Percentiles rank a stretch among this genome's conserved stretches.
Evolutionary conservation across 1,140 invertebrate genomes (phyloP).

Genomic region (Battus philenor): DNA sequence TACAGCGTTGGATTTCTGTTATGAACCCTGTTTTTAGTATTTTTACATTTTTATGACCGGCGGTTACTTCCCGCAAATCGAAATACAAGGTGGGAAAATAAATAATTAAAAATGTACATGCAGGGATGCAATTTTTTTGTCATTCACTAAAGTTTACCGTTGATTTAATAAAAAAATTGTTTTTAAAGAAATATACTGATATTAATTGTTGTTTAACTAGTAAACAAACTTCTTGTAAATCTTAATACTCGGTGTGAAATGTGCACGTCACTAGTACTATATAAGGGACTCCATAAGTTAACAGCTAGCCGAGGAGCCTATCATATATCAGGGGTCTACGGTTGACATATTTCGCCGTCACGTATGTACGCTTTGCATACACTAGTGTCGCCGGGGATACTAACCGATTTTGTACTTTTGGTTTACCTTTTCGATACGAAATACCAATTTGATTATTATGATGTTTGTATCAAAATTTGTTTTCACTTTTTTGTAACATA

Average conservation of each 20-base stretch:
- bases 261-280: conserved; percentile 25
- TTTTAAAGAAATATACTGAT: background rate
- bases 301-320: conserved; percentile 49
- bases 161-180: background rate
- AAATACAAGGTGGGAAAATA: too few relatives aligned
- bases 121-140: background rate
- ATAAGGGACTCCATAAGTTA: conserved; percentile 61
- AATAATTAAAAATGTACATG: background rate
- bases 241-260: background rate
- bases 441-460: too few relatives aligned
- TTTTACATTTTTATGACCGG: too few relatives aligned
- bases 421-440: too few relatives aligned
- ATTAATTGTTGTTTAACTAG: background rate
- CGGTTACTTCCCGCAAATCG: too few relatives aligned
- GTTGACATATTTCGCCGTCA: conserved; percentile 55
- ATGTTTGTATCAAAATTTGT: too few relatives aligned
- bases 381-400: conserved; percentile 1
- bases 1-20: too few relatives aligned
- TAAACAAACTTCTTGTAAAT: background rate
- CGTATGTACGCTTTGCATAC: conserved; percentile 23
- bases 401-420: too few relatives aligned
- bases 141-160: background rate
- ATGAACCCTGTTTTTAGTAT: too few relatives aligned
- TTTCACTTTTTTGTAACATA: too few relatives aligned
- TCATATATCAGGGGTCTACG: conserved; percentile 56